Base-by-base conservation (phyloP, 2,888 invertebrate species). In the Stenichneumon culpator region DNA sequence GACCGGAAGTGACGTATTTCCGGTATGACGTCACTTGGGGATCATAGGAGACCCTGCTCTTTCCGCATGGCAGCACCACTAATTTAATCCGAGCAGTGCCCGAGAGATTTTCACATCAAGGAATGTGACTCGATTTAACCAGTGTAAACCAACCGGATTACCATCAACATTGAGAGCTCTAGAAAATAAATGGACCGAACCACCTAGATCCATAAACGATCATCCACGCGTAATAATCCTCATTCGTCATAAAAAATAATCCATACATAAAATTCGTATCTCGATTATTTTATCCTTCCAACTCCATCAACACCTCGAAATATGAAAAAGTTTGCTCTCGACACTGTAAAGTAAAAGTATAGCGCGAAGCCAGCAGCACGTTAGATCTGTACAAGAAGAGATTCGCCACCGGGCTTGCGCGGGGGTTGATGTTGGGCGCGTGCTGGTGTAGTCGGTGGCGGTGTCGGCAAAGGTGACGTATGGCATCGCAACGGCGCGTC, bases 381-480 rank as follows among this genome's bases (percentile, higher is more conserved):
- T 77, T 77, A 73, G 77, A 79, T 65, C 67, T 47, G 36, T 67
- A 72, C 60, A 77, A 68, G 52, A 75, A 80, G 74, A 79, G 73
- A 82, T 80, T 83, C 81, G 77, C 80, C 82, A 73, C 75, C 69
- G 47, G 73, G 54, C 69, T 83, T 72, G 16, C 32, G 60, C 19
- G 50, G 63, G 65, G 69, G 54, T 67, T 52, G 52, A 36, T 65
- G 52, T 60, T 47, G 44, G 47, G 69, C 25, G 69, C 36, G 68
- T 22, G 50, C 69, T 47, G 19, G 69, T 54, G 28, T 67, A 57
- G 65, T 63, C 63, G 81, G 74, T 54, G 52, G 81, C 63, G 78
- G 81, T 67, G 68, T 77, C 54, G 83, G 82, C 83, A 86, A 86
- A 87, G 86, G 79, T 87, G 87, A 87, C 87, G 84, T 84, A 86